Evolutionary conservation across 2,888 invertebrate species (phyloP).

Genomic region (Esperia sulphurella): DNA sequence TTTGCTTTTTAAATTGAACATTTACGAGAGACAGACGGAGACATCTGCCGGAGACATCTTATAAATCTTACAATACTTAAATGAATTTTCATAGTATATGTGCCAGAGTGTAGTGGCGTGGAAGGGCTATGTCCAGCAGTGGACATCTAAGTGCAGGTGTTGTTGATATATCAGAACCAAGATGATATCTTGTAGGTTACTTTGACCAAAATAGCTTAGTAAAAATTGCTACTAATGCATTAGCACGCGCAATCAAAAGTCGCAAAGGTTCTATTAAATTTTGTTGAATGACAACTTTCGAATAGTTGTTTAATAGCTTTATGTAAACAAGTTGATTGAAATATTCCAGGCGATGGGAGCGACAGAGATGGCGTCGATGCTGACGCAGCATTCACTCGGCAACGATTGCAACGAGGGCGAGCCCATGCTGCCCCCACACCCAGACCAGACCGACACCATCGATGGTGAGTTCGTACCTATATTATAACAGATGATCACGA

Average conservation of each 20-base stretch:
- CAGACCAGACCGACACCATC: conserved; percentile 86
- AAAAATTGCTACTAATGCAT: not conserved
- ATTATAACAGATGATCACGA: conserved; percentile 21
- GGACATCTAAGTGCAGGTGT: too few relatives aligned
- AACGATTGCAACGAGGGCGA: conserved; percentile 81
- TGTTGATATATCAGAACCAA: not conserved
- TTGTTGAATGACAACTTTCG: not conserved
- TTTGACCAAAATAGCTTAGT: not conserved
- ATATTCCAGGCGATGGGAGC: conserved; percentile 59
- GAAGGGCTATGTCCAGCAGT: too few relatives aligned
- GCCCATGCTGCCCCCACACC: conserved; percentile 80
- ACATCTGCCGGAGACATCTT: too few relatives aligned
- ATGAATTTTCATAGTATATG: too few relatives aligned
- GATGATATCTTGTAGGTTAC: not conserved
- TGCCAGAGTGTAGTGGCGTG: too few relatives aligned
- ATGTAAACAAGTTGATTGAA: not conserved
- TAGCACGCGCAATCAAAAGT: not conserved
- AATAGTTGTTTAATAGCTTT: not conserved
- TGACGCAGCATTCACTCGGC: conserved; percentile 80
- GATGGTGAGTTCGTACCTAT: conserved; percentile 81
- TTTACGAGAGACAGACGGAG: too few relatives aligned
- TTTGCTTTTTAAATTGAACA: too few relatives aligned
- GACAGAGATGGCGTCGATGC: conserved; percentile 81
- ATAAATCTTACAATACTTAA: too few relatives aligned
- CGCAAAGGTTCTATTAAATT: not conserved